Conservation (phyloP, 2,113 vertebrate genomes). For the Cryptomyrus ogoouensis region DNA sequence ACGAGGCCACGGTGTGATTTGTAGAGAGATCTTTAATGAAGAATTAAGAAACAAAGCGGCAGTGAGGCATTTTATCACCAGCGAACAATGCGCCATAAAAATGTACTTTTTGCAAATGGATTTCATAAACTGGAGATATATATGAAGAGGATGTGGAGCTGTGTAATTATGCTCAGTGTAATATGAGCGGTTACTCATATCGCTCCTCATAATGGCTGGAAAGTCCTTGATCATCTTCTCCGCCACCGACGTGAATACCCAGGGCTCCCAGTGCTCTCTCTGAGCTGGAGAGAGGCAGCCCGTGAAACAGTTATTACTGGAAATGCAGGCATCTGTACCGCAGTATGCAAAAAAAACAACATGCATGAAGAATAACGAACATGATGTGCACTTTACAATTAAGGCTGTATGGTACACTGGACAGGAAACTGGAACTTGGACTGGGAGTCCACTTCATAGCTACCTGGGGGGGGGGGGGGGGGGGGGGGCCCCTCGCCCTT, state of each 20-base stretch:
- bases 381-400: not conserved
- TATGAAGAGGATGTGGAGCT: not conserved
- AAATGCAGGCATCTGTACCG: not conserved
- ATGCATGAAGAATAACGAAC: not conserved
- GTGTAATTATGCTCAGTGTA: not conserved
- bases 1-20: not conserved
- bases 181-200: not conserved
- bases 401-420: not conserved
- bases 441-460: not conserved
- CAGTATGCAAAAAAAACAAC: not conserved
- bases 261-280: not conserved
- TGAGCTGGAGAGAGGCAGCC: not conserved
- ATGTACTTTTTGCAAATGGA: not conserved
- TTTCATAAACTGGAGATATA: not conserved
- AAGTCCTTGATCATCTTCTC: not conserved
- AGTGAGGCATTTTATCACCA: not conserved
- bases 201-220: not conserved
- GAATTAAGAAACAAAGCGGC: not conserved
- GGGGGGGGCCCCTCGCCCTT: not conserved
- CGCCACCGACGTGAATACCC: not conserved
- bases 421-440: not conserved
- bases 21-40: not conserved
- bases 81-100: not conserved
- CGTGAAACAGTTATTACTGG: not conserved
- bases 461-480: not conserved